These are phyloP conservation scores for Gymnoscopelus braueri DNA, from an alignment of 2,797 vertebrate genomes.

Conservation along the genomic window DNA sequence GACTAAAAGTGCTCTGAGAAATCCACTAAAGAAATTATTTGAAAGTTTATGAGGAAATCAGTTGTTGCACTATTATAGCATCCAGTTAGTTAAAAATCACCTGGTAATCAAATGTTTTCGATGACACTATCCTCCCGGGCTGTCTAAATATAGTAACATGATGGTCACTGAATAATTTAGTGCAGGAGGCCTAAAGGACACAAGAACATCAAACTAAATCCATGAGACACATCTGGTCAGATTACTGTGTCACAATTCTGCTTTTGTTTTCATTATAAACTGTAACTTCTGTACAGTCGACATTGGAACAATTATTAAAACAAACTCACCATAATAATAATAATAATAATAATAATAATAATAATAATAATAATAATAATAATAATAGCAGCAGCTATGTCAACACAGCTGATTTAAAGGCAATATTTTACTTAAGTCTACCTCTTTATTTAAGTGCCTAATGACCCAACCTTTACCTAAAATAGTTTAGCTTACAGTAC, in stretches of 20 bases:
- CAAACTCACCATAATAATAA: constrained; percentile 25
- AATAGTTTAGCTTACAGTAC: constrained; percentile 35
- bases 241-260: not conserved
- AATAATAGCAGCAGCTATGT: constrained; percentile 17
- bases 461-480: constrained; percentile 38
- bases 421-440: constrained; percentile 68
- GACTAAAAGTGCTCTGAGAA: constrained; percentile 20
- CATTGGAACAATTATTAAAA: constrained; percentile 4
- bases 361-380: constrained; percentile 18
- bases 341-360: constrained; percentile 19
- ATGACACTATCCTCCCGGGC: constrained; percentile 65
- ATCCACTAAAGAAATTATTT: constrained; percentile 13
- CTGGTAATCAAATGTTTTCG: constrained; percentile 25
- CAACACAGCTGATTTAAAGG: constrained; percentile 33
- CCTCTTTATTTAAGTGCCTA: constrained; percentile 82
- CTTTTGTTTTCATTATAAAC: constrained; percentile 18
- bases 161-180: constrained; percentile 78
- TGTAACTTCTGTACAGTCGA: constrained; percentile 28
- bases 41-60: constrained; percentile 45
- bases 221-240: constrained; percentile 41
- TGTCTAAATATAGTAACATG: constrained; percentile 74
- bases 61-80: constrained; percentile 29
- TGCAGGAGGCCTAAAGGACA: constrained; percentile 68
- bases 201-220: constrained; percentile 57
- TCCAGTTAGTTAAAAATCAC: constrained; percentile 43